Base-by-base conservation (phyloP, 2,888 invertebrate species). In the Aspidiotus destructor region DNA sequence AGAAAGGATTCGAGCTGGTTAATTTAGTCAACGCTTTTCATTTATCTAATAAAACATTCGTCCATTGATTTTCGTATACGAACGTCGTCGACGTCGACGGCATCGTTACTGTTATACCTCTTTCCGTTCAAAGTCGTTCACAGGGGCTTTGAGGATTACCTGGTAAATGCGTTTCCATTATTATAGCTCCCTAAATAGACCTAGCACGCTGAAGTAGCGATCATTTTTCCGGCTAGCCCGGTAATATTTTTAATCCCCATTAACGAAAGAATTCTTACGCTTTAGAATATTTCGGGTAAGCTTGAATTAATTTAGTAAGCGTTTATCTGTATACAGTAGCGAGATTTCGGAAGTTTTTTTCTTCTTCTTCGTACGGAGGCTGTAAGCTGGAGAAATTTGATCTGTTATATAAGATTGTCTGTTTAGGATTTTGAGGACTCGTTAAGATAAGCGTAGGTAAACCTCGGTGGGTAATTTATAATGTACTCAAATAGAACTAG, bases 11-110 rank as follows among this genome's bases (percentile, higher is more conserved):
- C 13, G 9, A 58, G 58, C 28, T 28, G 40, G 58, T 58, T 58
- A 58, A 58, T 58, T 58, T 16, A 58, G 58, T 58, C 58, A 28
- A 58, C 58, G 58, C 58, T 58, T 58, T 28, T 28, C 58, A 28
- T 28, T 58, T 58, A 58, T 58, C 58, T 58, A 28, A 58, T 28
- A 55, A 55, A 55, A 55, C 48, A 48, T 48, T 48, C 48, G 48
- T 13, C 48, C 48, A 48, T 48, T 48, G 48, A 48, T 48, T 48
- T 48, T 48, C 28, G 48, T 48, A n/a, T 48, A n/a, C n/a, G 48
- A 13, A 48, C n/a, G 48, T 48, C 28, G 48, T 48, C 10, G n/a
- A 48, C n/a, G 48, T 3, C 11, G 10, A n/a, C n/a, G 3, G 48
- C 48, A 48, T 48, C 10, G 48, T 48, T 11, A 3, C 10, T 48